A percentile compares a stretch with the other conserved stretches of the same genome.
Conservation (phyloP, 2,888 invertebrate genomes). For the Cheilosia grossa region DNA sequence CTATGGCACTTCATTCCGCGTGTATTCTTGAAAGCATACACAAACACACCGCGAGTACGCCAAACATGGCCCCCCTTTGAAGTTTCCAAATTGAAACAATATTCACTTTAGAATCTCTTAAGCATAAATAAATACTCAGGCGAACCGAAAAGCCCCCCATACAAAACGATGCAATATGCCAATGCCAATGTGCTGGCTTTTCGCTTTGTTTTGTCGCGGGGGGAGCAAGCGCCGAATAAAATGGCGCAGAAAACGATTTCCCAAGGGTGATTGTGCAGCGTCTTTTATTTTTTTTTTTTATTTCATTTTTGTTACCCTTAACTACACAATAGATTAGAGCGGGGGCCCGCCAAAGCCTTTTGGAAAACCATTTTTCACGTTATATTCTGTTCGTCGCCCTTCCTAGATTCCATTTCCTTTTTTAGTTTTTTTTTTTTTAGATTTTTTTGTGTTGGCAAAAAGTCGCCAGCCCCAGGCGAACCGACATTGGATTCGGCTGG, state of each 20-base stretch:
- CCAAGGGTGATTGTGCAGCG: slow-evolving; percentile 69
- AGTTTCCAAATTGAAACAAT: slow-evolving; percentile 69
- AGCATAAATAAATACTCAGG: slow-evolving; percentile 67
- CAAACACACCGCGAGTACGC: slow-evolving; percentile 1
- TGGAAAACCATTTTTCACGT: slow-evolving; percentile 68
- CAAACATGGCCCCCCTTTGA: slow-evolving; percentile 15
- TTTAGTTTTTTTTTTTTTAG: background rate
- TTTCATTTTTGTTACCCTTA: slow-evolving; percentile 64
- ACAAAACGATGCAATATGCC: slow-evolving; percentile 72
- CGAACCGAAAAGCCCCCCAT: slow-evolving; percentile 26
- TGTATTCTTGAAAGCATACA: slow-evolving; percentile 12
- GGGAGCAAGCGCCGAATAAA: slow-evolving; percentile 63
- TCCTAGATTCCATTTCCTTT: slow-evolving; percentile 4
- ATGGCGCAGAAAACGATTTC: slow-evolving; percentile 71
- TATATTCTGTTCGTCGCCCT: slow-evolving; percentile 43
- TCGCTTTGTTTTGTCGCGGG: slow-evolving; percentile 10
- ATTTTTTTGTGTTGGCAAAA: slow-evolving; percentile 9
- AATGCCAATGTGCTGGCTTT: slow-evolving; percentile 30
- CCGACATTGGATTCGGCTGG: slow-evolving; percentile 73
- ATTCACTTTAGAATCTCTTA: slow-evolving; percentile 69
- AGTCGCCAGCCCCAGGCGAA: slow-evolving; percentile 64
- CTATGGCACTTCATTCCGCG: slow-evolving; percentile 41
- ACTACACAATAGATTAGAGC: slow-evolving; percentile 74
- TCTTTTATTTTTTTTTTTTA: slow-evolving; percentile 35
- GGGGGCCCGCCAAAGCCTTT: slow-evolving; percentile 57